phyloP scores from a whole-genome alignment of 2,797 vertebrate genomes.

The Ibycter americanus region DNA sequence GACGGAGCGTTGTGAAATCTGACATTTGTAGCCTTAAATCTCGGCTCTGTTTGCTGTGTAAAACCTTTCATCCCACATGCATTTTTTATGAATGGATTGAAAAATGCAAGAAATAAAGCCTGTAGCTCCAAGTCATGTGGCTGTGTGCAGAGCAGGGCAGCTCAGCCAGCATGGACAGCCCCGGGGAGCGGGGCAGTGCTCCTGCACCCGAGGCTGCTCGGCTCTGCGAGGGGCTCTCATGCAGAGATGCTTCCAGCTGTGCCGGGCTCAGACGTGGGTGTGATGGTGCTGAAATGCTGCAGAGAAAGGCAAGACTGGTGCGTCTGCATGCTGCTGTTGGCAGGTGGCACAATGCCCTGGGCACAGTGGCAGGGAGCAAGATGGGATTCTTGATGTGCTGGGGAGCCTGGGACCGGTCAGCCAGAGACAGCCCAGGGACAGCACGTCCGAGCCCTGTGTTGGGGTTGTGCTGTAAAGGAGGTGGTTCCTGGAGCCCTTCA shows the following conservation, averaged over 20 bases:
- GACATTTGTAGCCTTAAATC: conserved; percentile 42
- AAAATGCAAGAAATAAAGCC: not conserved
- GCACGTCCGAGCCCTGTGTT: rapidly evolving
- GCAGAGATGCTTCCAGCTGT: rapidly evolving
- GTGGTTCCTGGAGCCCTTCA: not conserved
- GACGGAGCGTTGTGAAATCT: conserved; percentile 12
- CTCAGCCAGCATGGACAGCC: not conserved
- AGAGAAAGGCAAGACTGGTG: rapidly evolving
- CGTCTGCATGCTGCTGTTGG: rapidly evolving
- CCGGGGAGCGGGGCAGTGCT: not conserved
- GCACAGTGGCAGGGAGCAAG: not conserved
- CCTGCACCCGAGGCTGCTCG: not conserved
- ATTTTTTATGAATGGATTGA: conserved; percentile 59
- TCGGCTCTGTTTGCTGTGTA: conserved; percentile 58
- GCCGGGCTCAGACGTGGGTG: rapidly evolving
- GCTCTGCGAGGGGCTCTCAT: rapidly evolving
- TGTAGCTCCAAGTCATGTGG: not conserved
- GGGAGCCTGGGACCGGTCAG: rapidly evolving
- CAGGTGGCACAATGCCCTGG: rapidly evolving
- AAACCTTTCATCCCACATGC: conserved; percentile 56
- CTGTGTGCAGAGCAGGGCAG: not conserved
- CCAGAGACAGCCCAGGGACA: rapidly evolving
- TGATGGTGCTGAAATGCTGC: rapidly evolving
- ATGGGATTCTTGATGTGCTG: not conserved
- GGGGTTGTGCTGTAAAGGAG: not conserved